A percentile compares a stretch with the other conserved stretches of the same genome.
Conservation (phyloP, 2,797 vertebrate genomes). For the Ptychobarbus kaznakovi region DNA sequence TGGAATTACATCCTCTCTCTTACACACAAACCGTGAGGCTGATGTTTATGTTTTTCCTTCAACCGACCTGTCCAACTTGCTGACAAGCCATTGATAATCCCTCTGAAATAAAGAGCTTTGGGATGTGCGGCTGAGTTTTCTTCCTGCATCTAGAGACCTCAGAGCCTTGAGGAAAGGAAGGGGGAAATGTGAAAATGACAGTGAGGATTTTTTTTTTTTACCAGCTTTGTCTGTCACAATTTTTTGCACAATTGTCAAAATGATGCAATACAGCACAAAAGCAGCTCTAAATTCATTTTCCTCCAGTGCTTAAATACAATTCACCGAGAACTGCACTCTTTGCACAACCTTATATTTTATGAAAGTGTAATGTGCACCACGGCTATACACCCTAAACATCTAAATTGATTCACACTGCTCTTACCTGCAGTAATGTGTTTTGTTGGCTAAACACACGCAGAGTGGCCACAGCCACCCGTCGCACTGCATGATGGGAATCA, state of each 20-base stretch:
- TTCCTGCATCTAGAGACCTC: conserved; percentile 68
- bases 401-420: conserved; percentile 4
- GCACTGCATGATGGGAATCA: conserved; percentile 83
- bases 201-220: conserved; percentile 53
- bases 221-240: conserved; percentile 56
- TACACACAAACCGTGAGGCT: conserved; percentile 30
- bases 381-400: conserved; percentile 1
- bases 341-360: not conserved
- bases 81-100: conserved; percentile 70
- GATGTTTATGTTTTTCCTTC: conserved; percentile 42
- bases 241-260: conserved; percentile 61
- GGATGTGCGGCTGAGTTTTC: conserved; percentile 68
- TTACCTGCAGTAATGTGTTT: conserved; percentile 82
- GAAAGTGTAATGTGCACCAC: conserved; percentile 6
- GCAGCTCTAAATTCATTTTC: conserved; percentile 51
- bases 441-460: conserved; percentile 80
- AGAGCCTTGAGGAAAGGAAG: conserved; percentile 69
- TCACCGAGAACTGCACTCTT: conserved; percentile 42
- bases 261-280: conserved; percentile 63
- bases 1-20: not conserved
- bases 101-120: conserved; percentile 60
- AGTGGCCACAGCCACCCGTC: conserved; percentile 82
- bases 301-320: conserved; percentile 52
- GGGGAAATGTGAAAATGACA: conserved; percentile 56
- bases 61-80: conserved; percentile 53